Percentiles rank a stretch among this genome's conserved stretches.
Conservation (phyloP, 2,113 vertebrate species). For the Girardinichthys multiradiatus region DNA sequence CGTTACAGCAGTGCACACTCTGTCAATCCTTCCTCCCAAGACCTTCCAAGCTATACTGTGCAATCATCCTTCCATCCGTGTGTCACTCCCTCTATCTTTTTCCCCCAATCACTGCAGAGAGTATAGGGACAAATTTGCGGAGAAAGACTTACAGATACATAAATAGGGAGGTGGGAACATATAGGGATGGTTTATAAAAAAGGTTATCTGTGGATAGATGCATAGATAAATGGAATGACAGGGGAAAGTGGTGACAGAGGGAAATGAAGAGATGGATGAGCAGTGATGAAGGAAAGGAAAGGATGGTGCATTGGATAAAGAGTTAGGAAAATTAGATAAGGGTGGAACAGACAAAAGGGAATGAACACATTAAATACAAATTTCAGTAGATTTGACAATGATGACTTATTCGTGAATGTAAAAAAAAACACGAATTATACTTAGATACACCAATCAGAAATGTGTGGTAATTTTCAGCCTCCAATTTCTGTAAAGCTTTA, state of each 20-base stretch:
- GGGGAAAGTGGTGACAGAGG: constrained; percentile 23
- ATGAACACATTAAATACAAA: constrained; percentile 11
- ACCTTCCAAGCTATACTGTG: constrained; percentile 41
- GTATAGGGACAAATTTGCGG: constrained; percentile 40
- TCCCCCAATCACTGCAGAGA: constrained; percentile 37
- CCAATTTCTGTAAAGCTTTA: too few species aligned
- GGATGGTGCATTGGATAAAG: constrained; percentile 41
- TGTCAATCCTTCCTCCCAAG: constrained; percentile 48
- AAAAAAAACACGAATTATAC: constrained; percentile 46
- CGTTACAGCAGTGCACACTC: constrained; percentile 76
- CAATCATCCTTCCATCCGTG: constrained; percentile 34
- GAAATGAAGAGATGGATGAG: constrained; percentile 45
- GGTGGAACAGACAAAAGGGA: constrained; percentile 42
- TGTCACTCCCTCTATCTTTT: constrained; percentile 18
- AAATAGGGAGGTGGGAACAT: constrained; percentile 15
- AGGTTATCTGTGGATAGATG: constrained; percentile 20
- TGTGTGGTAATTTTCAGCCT: too few species aligned
- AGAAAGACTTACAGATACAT: constrained; percentile 37
- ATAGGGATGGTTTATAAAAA: constrained; percentile 40
- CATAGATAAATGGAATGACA: constrained; percentile 36
- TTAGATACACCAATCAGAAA: constrained; percentile 7
- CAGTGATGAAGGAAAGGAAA: constrained; percentile 35
- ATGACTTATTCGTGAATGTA: constrained; percentile 24
- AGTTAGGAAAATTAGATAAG: constrained; percentile 33
- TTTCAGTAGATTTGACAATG: too few species aligned